Percentiles rank a stretch among this genome's conserved stretches.
Conservation (phyloP, 2,888 invertebrate genomes). For the Pseudococcus viburni region DNA sequence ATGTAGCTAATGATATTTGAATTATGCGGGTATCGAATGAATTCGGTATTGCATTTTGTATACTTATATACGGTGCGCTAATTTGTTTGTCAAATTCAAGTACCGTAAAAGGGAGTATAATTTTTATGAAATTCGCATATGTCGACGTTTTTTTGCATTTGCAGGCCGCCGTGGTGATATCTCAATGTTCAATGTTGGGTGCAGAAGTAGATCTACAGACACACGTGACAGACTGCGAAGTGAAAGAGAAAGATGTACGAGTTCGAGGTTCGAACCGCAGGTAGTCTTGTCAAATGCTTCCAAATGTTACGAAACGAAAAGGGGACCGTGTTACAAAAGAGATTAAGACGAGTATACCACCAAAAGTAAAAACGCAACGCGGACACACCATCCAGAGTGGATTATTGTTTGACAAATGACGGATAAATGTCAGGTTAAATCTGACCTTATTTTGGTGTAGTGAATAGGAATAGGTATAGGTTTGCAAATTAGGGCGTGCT, state of each 20-base stretch:
- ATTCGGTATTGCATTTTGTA: constrained; percentile 32
- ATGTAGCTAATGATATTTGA: constrained; percentile 43
- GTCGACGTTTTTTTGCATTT: constrained; percentile 42
- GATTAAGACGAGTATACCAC: constrained; percentile 24
- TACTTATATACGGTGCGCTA: neutral
- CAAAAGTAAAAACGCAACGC: neutral
- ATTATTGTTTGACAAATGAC: constrained; percentile 53
- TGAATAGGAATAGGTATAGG: neutral
- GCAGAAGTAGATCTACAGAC: neutral
- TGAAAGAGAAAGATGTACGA: neutral
- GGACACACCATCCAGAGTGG: neutral
- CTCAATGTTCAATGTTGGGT: neutral
- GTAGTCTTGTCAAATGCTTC: constrained; percentile 46
- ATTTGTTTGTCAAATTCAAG: constrained; percentile 53
- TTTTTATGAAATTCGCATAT: constrained; percentile 36
- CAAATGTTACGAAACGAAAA: constrained; percentile 22
- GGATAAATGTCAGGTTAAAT: constrained; percentile 56
- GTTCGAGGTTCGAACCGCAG: constrained; percentile 30
- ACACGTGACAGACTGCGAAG: neutral
- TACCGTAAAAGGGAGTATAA: constrained; percentile 25
- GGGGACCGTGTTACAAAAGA: constrained; percentile 18
- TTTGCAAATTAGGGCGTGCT: neutral
- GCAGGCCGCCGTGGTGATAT: neutral
- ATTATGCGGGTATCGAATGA: constrained; percentile 56
- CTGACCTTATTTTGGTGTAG: constrained; percentile 7